These are phyloP conservation scores for Cyanocitta stelleri DNA, from an alignment of 2,113 vertebrate genomes.

Conservation along the genomic window DNA sequence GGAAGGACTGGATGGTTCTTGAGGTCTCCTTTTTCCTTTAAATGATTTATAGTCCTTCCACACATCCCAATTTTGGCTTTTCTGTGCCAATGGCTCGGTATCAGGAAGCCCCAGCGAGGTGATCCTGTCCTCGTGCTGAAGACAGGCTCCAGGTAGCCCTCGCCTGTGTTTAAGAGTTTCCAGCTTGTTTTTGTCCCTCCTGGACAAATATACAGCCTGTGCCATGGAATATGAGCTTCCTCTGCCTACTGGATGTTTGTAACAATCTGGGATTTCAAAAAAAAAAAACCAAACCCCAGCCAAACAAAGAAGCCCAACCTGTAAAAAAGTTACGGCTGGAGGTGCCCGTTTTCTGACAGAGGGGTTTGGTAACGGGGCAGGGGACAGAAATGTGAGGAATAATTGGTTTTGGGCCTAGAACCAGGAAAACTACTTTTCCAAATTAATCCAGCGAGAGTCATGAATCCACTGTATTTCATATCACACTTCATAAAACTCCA, in stretches of 20 bases:
- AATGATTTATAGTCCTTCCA: not conserved
- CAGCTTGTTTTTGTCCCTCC: not conserved
- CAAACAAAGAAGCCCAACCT: constrained; percentile 32
- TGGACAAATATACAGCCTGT: not conserved
- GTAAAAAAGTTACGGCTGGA: constrained; percentile 29
- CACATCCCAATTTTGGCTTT: not conserved
- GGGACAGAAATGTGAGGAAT: constrained; percentile 59
- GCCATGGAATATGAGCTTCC: not conserved
- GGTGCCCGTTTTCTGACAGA: constrained; percentile 30
- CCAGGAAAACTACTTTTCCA: constrained; percentile 70
- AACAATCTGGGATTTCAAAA: not conserved
- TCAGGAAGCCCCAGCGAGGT: not conserved
- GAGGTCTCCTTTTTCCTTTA: not conserved
- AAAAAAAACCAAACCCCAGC: not conserved
- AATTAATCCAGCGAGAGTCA: constrained; percentile 68
- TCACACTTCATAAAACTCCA: constrained; percentile 67
- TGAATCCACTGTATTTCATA: constrained; percentile 71
- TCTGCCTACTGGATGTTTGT: not conserved
- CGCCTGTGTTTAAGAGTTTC: not conserved
- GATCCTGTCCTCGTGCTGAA: rapidly evolving
- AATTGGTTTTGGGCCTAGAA: constrained; percentile 67
- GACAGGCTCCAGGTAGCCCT: not conserved
- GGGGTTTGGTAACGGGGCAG: constrained; percentile 32
- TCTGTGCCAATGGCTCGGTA: rapidly evolving
- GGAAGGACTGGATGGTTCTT: not conserved